Percentiles rank a stretch among this genome's conserved stretches.
phyloP scores from a whole-genome alignment of 2,113 vertebrate genomes.

The Epinephelus fuscoguttatus region DNA sequence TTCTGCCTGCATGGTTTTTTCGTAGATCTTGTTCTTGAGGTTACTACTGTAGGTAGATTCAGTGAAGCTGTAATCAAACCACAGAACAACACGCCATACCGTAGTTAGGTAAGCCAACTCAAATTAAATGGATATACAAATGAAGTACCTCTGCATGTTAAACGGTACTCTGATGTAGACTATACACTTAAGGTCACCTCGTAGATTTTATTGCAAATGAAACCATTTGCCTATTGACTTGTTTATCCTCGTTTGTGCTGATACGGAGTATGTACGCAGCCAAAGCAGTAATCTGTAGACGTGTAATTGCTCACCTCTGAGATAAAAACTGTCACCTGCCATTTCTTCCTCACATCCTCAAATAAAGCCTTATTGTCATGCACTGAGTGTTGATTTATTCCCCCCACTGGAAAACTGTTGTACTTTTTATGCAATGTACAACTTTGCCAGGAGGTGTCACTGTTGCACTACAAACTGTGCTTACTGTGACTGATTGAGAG shows the following conservation, averaged over 20 bases:
- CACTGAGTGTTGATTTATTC: conserved; percentile 16
- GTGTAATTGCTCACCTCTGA: conserved; percentile 66
- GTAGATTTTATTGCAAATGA: conserved; percentile 58
- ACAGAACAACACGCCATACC: conserved; percentile 43
- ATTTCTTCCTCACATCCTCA: conserved; percentile 64
- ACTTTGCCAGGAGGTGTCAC: conserved; percentile 75
- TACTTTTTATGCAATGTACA: conserved; percentile 10
- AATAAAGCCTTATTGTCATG: conserved; percentile 81
- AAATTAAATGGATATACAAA: conserved; percentile 54
- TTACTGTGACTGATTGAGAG: too few species aligned
- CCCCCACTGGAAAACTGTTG: not conserved
- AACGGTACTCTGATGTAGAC: conserved; percentile 60
- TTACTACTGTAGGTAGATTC: conserved; percentile 66
- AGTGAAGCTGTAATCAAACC: conserved; percentile 36
- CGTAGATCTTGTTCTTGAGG: conserved; percentile 48
- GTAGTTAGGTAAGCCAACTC: conserved; percentile 52
- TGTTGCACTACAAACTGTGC: conserved; percentile 53
- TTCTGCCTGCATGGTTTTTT: conserved; percentile 67
- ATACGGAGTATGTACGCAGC: conserved; percentile 65
- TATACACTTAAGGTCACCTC: conserved; percentile 58
- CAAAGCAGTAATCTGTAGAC: conserved; percentile 64
- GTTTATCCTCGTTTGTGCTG: conserved; percentile 58
- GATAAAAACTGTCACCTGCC: conserved; percentile 49
- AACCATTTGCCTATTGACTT: conserved; percentile 33
- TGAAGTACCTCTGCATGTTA: conserved; percentile 77